phyloP scores from a whole-genome alignment of 2,113 vertebrate genomes.

The Microcebus jonahi region DNA sequence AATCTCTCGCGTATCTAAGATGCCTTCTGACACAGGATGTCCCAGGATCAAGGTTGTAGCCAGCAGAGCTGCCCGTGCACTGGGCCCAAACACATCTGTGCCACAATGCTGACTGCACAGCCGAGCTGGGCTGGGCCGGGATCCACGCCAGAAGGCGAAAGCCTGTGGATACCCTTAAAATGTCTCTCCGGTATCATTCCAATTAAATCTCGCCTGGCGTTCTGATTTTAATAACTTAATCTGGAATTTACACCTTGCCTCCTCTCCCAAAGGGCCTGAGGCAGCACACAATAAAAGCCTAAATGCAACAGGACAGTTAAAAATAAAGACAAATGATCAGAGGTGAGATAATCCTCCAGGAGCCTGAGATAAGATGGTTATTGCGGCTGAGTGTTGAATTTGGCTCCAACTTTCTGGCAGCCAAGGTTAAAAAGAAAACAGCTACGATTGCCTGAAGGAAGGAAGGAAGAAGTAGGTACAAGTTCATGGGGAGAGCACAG shows the following conservation, averaged over 20 bases:
- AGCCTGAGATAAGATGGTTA: slow-evolving; percentile 24
- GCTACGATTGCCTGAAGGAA: neutral
- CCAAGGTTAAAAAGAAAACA: slow-evolving; percentile 52
- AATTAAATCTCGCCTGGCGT: slow-evolving; percentile 18
- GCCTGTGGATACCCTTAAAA: slow-evolving; percentile 27
- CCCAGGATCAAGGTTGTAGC: neutral
- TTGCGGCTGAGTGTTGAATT: neutral
- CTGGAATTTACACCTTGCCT: slow-evolving; percentile 50
- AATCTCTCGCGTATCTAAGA: neutral
- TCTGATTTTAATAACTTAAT: slow-evolving; percentile 67
- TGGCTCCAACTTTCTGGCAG: slow-evolving; percentile 47
- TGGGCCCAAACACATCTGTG: neutral
- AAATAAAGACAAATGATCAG: slow-evolving; percentile 48
- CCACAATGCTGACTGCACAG: neutral
- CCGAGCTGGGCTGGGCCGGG: neutral
- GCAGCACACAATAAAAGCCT: neutral
- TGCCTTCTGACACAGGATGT: neutral
- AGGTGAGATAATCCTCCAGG: slow-evolving; percentile 35
- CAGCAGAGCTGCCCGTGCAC: neutral
- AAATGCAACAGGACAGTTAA: slow-evolving; percentile 26
- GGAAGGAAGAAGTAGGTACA: neutral
- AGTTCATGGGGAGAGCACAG: neutral
- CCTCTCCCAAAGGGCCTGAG: slow-evolving; percentile 25
- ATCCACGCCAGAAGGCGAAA: neutral
- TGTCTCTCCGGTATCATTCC: slow-evolving; percentile 12